A percentile compares a stretch with the other conserved stretches of the same genome.
Conservation (phyloP, 2,888 invertebrate genomes). For the Argyra leucocephala region DNA sequence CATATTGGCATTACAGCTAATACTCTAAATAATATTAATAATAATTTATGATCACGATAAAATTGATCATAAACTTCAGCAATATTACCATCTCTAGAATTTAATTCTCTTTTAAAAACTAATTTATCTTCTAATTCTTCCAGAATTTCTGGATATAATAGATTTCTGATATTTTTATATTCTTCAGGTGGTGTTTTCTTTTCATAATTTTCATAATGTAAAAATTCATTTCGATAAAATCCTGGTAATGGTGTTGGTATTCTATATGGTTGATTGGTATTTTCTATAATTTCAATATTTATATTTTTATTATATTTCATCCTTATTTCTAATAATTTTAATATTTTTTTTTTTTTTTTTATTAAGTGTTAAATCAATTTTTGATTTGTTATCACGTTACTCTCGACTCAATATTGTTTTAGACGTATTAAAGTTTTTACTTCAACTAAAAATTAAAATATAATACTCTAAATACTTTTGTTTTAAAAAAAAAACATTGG, state of each 20-base stretch:
- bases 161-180: not conserved
- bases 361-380: too few relatives aligned
- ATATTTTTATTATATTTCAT: too few relatives aligned
- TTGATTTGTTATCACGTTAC: too few relatives aligned
- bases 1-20: conserved; percentile 59
- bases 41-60: conserved; percentile 57
- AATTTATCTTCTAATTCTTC: not conserved
- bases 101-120: conserved; percentile 11
- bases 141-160: not conserved
- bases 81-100: conserved; percentile 24
- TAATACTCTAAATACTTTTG: too few relatives aligned
- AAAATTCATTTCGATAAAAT: not conserved
- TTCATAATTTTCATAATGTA: not conserved
- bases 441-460: too few relatives aligned
- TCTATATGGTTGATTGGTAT: too few relatives aligned
- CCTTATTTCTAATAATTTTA: too few relatives aligned
- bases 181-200: not conserved
- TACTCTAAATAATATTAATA: conserved; percentile 52
- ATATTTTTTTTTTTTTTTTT: too few relatives aligned
- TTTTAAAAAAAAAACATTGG: too few relatives aligned
- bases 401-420: too few relatives aligned
- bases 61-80: conserved; percentile 38
- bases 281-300: too few relatives aligned
- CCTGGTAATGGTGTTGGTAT: not conserved
- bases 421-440: too few relatives aligned